Evolutionary conservation across 1,140 invertebrate genomes (phyloP), one percentile per base, ranked within the genome.

Genomic region (Drosophila eugracilis): DNA sequence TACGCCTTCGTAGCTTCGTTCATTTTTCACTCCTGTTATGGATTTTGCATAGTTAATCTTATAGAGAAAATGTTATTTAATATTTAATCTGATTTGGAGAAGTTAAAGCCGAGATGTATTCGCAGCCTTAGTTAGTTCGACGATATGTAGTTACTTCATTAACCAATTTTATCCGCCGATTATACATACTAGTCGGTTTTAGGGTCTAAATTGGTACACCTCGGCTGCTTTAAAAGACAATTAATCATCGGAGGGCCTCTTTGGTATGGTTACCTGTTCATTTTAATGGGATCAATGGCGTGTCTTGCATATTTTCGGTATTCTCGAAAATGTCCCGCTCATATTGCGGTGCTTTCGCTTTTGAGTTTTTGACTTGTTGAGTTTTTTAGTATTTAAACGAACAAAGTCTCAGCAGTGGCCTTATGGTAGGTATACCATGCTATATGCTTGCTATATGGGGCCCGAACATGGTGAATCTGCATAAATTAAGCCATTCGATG

Each of bases 341-440:
- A 48, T 26, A 75, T 78, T 73, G 62, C 59, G 71, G 53, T 59
- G 78, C 80, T 85, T 85, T 85, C 80, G 80, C 80, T 85, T 85
- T 85, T 85, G 71, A 37, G 41, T 17, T 6, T 10, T 5, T 6
- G 19, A 22, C 24, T 0, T 12, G 10, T 12, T 12, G 30, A 32
- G 10, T 30, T 30, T 9, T 12, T 32, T 1, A 12, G 30, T 32
- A n/a, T 32, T 6, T n/a, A 3, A 15, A 24, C 41, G 1, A 48
- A 52, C 58, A 59, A 65, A 63, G 48, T 57, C 42, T 41, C 70
- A 73, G 59, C 52, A 77, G 42, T 45, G 59, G 50, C 15, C 41
- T 32, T 39, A 32, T 39, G 55, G 63, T 69, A 65, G n/a, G n/a
- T n/a, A 81, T 67, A 44, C 45, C 72, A 57, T 79, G 50, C 50